Evolutionary conservation across 2,113 vertebrate genomes (phyloP).

Genomic region (Montifringilla adamsi): DNA sequence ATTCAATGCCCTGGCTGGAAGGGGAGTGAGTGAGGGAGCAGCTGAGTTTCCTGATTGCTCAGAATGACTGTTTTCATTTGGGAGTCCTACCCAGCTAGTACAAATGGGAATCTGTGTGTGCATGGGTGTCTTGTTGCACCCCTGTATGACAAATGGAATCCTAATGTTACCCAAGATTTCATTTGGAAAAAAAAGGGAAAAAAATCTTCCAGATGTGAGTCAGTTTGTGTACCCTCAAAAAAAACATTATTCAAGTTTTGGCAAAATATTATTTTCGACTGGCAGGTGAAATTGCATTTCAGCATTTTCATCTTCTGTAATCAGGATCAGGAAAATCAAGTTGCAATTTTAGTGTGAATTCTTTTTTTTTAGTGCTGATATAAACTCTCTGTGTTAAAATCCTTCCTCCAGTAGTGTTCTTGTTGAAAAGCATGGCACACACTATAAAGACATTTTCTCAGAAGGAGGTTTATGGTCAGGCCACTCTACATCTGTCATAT

Average conservation of each 20-base stretch:
- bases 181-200: neutral
- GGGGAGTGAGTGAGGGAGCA: neutral
- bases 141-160: neutral
- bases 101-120: neutral
- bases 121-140: slow-evolving; percentile 10
- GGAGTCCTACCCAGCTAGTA: neutral
- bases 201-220: neutral
- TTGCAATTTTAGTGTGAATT: neutral
- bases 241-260: neutral
- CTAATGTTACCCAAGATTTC: neutral
- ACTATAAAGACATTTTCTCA: slow-evolving; percentile 5
- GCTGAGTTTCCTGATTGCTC: neutral
- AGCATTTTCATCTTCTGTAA: neutral
- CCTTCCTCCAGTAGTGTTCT: neutral
- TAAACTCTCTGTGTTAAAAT: neutral
- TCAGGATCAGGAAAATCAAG: neutral
- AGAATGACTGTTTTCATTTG: neutral
- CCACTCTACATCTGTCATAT: slow-evolving; percentile 7
- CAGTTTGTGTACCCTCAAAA: neutral
- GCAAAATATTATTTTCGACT: neutral
- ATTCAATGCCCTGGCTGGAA: neutral
- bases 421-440: slow-evolving; percentile 12
- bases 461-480: slow-evolving; percentile 4
- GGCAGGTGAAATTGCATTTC: neutral
- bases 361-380: neutral